phyloP scores from a whole-genome alignment of 92 coral and sea anemone genomes.

The Desmophyllum pertusum region DNA sequence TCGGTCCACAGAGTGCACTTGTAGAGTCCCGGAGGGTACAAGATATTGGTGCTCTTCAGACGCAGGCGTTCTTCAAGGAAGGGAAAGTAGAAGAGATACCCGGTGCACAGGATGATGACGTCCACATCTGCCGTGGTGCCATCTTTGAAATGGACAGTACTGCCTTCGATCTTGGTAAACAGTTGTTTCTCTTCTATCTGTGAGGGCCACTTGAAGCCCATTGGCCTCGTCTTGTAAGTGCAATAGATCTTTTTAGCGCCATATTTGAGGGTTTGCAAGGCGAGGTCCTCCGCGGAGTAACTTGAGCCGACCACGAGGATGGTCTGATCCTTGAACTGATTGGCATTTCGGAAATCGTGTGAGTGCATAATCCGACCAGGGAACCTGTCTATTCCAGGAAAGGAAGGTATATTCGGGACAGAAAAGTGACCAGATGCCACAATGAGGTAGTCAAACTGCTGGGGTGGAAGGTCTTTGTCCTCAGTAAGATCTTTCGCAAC shows the following conservation, averaged over 20 bases:
- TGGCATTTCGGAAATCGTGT: conserved; percentile 62
- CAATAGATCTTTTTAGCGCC: conserved; percentile 51
- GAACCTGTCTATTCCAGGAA: conserved; percentile 57
- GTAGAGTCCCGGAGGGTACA: conserved; percentile 58
- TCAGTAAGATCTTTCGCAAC: conserved; percentile 44
- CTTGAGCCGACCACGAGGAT: conserved; percentile 60
- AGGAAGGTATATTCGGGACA: conserved; percentile 52
- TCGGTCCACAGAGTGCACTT: conserved; percentile 41
- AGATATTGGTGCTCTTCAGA: conserved; percentile 33
- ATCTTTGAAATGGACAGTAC: conserved; percentile 62
- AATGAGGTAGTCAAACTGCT: conserved; percentile 57
- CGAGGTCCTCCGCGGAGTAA: conserved; percentile 70
- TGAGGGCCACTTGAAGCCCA: conserved; percentile 76
- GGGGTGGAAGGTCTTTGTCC: conserved; percentile 43
- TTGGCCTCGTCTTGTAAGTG: conserved; percentile 56
- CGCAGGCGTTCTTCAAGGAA: conserved; percentile 59
- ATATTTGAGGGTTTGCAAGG: conserved; percentile 55
- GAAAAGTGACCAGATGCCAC: conserved; percentile 67
- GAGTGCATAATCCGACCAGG: conserved; percentile 61
- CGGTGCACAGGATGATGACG: conserved; percentile 73
- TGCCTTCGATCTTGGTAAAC: conserved; percentile 58
- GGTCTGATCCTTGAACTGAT: conserved; percentile 42
- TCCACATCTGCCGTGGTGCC: conserved; percentile 63
- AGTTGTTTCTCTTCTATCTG: conserved; percentile 56
- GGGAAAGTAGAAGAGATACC: conserved; percentile 53